Base-by-base conservation (phyloP, 1,140 invertebrate species). In the Conus betulinus region DNA sequence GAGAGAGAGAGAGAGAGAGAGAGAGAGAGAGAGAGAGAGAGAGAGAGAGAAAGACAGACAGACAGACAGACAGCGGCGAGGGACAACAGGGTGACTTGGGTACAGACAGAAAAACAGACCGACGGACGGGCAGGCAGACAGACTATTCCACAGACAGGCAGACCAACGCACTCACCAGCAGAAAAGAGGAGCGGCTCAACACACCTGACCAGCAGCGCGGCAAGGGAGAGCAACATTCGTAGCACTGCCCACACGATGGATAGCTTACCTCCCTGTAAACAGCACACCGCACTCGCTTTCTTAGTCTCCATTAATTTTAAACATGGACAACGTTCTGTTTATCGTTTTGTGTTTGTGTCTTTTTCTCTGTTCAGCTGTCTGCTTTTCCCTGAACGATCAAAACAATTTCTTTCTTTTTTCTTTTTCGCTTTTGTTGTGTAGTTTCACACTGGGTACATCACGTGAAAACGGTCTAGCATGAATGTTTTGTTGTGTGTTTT, bases 161-260 rank as follows among this genome's bases (percentile, higher is more conserved):
- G 11, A 85, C 27, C 0, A 11, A 74, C 0, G 15, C 17, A 55
- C 85, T 8, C 53, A 87, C 85, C 85, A 87, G 51, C 71, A 87
- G 11, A 53, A 87, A 87, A 87, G 0, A 87, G 85, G 0, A 87
- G 52, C 0, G 85, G 85, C 23, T 87, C 85, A n/a, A 87, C 71
- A 17, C 71, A 76, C 25, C 27, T 79, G 74, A 79, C 85, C 51
- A 87, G 23, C 51, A 87, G 17, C 23, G 27, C 74, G 74, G 85
- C 85, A 51, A 78, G 74, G 39, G 39, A 76, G 51, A 78, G 23
- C 39, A 87, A 23, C 85, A 79, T 17, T 4, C 71, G 27, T 5
- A 87, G 71, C 5, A 87, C 51, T 7, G 85, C 53, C 85, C 85
- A 87, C 20, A 78, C 17, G 15, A 78, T 4, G 6, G 55, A 27